A percentile compares a stretch with the other conserved stretches of the same genome.
phyloP scores from a whole-genome alignment of 2,797 vertebrate genomes.

The Tadarida brasiliensis region DNA sequence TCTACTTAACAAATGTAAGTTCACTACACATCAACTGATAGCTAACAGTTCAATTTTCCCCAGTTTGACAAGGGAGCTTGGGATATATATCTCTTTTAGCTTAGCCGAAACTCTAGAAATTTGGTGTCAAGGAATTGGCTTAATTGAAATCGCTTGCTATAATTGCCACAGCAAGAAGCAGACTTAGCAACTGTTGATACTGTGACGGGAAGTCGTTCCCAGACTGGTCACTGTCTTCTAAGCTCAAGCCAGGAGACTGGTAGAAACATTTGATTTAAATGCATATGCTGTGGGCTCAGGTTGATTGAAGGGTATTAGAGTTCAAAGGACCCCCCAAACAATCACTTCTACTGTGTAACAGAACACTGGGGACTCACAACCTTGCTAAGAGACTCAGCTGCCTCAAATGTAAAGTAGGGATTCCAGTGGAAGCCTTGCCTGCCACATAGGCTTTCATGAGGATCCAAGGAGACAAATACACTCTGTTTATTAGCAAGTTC shows the following conservation, averaged over 20 bases:
- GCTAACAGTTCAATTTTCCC: constrained; percentile 60
- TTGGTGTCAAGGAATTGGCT: constrained; percentile 67
- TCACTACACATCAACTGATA: constrained; percentile 84
- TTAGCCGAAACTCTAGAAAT: constrained; percentile 74
- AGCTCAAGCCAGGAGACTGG: neutral
- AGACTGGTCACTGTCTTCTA: constrained; percentile 51
- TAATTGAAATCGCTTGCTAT: constrained; percentile 73
- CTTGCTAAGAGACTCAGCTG: neutral
- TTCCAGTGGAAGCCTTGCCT: neutral
- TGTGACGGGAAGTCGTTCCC: neutral
- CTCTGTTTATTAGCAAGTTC: neutral
- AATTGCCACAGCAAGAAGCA: constrained; percentile 74
- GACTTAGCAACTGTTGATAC: neutral
- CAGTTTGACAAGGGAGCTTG: constrained; percentile 73
- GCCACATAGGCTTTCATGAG: neutral
- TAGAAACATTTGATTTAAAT: neutral
- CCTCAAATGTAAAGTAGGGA: neutral
- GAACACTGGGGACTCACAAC: neutral
- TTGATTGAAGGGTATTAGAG: neutral
- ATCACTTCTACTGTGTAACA: neutral
- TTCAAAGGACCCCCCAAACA: neutral
- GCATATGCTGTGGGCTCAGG: neutral
- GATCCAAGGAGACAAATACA: neutral
- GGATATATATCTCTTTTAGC: constrained; percentile 69
- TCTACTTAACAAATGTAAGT: constrained; percentile 84